These are phyloP conservation scores for Tetramorium parvispinum DNA, from an alignment of 1,140 invertebrate genomes.

Conservation along the genomic window DNA sequence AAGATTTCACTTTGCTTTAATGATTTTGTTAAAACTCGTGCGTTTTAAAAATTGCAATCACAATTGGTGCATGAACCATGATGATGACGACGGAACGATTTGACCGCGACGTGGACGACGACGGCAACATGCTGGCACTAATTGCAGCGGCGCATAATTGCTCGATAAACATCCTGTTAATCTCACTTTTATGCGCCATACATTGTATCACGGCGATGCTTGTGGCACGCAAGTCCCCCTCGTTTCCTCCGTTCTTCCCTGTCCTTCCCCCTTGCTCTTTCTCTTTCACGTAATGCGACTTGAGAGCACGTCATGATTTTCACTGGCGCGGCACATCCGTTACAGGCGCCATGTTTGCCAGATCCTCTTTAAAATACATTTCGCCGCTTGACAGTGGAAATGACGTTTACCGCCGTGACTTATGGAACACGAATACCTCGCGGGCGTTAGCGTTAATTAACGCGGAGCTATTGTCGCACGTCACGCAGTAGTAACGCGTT, in stretches of 20 bases:
- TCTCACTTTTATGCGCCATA: conserved; percentile 79
- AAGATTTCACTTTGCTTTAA: neutral
- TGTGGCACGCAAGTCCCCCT: conserved; percentile 65
- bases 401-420: conserved; percentile 49
- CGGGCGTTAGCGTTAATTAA: conserved; percentile 43
- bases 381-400: conserved; percentile 35
- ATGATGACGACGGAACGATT: conserved; percentile 45
- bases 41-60: conserved; percentile 9
- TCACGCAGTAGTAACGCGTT: neutral
- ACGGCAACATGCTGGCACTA: conserved; percentile 73
- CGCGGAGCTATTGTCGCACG: conserved; percentile 6
- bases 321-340: conserved; percentile 63
- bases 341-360: conserved; percentile 33
- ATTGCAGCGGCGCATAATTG: conserved; percentile 81
- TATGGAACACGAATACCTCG: conserved; percentile 18
- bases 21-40: neutral
- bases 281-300: conserved; percentile 48
- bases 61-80: conserved; percentile 9
- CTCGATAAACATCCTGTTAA: conserved; percentile 85
- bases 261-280: conserved; percentile 7
- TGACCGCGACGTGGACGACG: conserved; percentile 63
- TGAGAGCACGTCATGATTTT: conserved; percentile 71
- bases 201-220: conserved; percentile 63
- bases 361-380: conserved; percentile 47
- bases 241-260: conserved; percentile 43